Conservation (phyloP, 2,797 vertebrate genomes). For the Spheniscus humboldti region DNA sequence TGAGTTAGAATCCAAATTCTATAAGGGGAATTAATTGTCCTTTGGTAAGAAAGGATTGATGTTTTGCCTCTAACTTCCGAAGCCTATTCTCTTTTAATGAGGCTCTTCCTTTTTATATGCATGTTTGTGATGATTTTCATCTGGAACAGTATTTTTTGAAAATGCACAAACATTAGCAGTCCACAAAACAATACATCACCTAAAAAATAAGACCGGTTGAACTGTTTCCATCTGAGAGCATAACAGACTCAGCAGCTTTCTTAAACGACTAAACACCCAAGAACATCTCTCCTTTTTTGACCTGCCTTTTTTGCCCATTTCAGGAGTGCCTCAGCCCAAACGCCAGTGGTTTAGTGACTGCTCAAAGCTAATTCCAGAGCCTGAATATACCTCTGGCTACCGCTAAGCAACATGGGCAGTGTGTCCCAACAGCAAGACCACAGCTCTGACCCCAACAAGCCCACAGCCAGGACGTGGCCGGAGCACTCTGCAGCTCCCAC, state of each 20-base stretch:
- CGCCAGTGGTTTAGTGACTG: not conserved
- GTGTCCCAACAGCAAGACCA: not conserved
- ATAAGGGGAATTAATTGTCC: not conserved
- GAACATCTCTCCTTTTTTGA: not conserved
- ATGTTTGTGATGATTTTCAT: not conserved
- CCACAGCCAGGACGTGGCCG: accelerated
- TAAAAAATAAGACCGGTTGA: not conserved
- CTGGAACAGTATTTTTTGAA: not conserved
- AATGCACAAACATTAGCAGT: not conserved
- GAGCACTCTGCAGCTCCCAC: not conserved
- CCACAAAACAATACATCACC: not conserved
- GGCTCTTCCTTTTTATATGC: not conserved
- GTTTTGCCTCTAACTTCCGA: not conserved
- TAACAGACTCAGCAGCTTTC: not conserved
- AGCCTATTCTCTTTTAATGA: not conserved
- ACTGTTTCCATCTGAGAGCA: not conserved
- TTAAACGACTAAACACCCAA: not conserved
- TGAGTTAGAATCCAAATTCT: not conserved
- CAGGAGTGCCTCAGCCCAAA: not conserved
- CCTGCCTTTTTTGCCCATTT: not conserved
- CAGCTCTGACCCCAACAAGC: not conserved
- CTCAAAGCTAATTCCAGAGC: not conserved
- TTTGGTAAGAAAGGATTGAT: not conserved
- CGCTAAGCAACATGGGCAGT: not conserved
- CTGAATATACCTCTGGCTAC: not conserved